Evolutionary conservation across 1,140 invertebrate species (phyloP).

Genomic region (Theocolax elegans): DNA sequence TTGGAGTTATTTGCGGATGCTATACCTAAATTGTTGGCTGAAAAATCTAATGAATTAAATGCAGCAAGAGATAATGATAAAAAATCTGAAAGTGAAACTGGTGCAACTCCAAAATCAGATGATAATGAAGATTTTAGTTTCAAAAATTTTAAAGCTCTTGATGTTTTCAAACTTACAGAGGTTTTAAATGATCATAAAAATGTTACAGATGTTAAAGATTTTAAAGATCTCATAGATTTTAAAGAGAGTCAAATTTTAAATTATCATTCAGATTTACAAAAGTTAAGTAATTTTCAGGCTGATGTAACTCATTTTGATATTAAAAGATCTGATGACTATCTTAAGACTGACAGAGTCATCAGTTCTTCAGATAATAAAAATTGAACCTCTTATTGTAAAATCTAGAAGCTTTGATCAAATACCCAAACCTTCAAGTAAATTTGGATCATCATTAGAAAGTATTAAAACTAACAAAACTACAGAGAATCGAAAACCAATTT

Average conservation of each 20-base stretch:
- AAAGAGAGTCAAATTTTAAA: neutral
- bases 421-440: conserved; percentile 42
- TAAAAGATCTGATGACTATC: conserved; percentile 26
- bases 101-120: conserved; percentile 33
- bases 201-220: conserved; percentile 35
- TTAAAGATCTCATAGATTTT: conserved; percentile 19
- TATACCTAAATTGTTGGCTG: conserved; percentile 62
- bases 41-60: conserved; percentile 52
- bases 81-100: conserved; percentile 32
- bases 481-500: conserved; percentile 15
- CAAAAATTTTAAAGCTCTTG: conserved; percentile 41
- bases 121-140: conserved; percentile 40
- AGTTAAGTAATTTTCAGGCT: conserved; percentile 3
- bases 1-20: conserved; percentile 62
- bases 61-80: conserved; percentile 35
- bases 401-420: conserved; percentile 59
- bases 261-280: conserved; percentile 1
- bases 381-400: conserved; percentile 48
- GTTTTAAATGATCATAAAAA: conserved; percentile 35
- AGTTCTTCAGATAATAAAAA: conserved; percentile 41
- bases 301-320: neutral
- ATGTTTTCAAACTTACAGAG: conserved; percentile 13
- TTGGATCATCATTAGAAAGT: conserved; percentile 26
- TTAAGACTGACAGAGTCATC: conserved; percentile 30
- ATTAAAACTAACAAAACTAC: conserved; percentile 18